Evolutionary conservation across 2,888 invertebrate species (phyloP).

Genomic region (Parnassius mnemosyne): DNA sequence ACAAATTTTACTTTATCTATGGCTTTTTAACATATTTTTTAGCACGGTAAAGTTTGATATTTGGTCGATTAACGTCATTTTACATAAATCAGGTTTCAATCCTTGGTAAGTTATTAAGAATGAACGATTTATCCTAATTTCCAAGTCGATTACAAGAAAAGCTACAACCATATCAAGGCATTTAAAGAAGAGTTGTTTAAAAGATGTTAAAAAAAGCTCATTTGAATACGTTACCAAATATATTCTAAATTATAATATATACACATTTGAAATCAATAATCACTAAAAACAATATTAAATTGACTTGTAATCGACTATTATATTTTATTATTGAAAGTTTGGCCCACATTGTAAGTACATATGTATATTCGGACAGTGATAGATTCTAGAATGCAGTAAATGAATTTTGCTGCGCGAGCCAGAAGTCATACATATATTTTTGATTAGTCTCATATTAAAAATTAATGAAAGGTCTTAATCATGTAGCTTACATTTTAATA

Average conservation of each 20-base stretch:
- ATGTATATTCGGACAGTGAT: conserved; percentile 7
- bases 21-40: not conserved
- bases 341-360: conserved; percentile 1
- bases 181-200: too few relatives aligned
- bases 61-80: conserved; percentile 18
- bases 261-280: too few relatives aligned
- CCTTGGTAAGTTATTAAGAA: conserved; percentile 6
- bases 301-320: not conserved
- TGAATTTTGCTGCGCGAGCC: not conserved
- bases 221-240: too few relatives aligned
- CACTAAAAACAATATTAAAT: not conserved
- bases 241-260: too few relatives aligned
- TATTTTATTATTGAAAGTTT: not conserved
- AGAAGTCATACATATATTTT: not conserved
- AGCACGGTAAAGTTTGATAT: not conserved
- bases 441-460: not conserved
- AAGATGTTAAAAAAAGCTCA: too few relatives aligned
- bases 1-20: too few relatives aligned
- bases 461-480: not conserved
- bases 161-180: not conserved
- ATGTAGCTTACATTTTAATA: conserved; percentile 12
- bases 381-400: not conserved
- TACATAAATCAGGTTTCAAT: conserved; percentile 15
- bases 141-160: not conserved
- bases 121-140: conserved; percentile 4